These are phyloP conservation scores for Lithophane socia DNA, from an alignment of 2,888 invertebrate species.

Conservation along the genomic window DNA sequence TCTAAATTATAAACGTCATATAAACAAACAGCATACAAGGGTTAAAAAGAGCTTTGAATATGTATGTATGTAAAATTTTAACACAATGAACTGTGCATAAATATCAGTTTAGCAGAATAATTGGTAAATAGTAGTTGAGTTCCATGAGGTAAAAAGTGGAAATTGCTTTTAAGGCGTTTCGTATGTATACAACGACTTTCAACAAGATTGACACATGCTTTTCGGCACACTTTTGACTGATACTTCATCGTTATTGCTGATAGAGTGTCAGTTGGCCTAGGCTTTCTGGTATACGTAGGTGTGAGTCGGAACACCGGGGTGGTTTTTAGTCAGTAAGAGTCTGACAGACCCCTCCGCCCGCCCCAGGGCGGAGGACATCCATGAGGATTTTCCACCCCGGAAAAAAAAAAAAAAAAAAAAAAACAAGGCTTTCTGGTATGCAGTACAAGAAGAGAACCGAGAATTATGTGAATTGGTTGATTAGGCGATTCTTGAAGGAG, in stretches of 20 bases:
- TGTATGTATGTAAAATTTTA: not conserved
- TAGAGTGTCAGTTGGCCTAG: not conserved
- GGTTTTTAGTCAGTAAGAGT: too few species aligned
- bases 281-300: too few species aligned
- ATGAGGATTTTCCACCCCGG: too few species aligned
- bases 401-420: too few species aligned
- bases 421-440: too few species aligned
- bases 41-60: slow-evolving; percentile 2
- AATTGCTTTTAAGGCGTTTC: not conserved
- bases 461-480: not conserved
- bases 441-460: too few species aligned
- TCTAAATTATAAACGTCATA: too few species aligned
- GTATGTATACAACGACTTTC: not conserved
- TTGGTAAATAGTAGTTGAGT: not conserved
- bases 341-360: too few species aligned
- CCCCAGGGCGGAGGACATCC: too few species aligned
- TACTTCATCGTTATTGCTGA: not conserved
- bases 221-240: not conserved
- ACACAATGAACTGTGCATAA: not conserved
- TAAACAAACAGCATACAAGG: slow-evolving; percentile 8
- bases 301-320: too few species aligned
- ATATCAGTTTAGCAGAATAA: not conserved
- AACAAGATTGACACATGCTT: not conserved
- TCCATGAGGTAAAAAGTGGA: not conserved
- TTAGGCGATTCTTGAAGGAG: not conserved